Percentiles rank a stretch among this genome's conserved stretches.
phyloP scores from a whole-genome alignment of 1,140 invertebrate species.

The Pachypsylla venusta region DNA sequence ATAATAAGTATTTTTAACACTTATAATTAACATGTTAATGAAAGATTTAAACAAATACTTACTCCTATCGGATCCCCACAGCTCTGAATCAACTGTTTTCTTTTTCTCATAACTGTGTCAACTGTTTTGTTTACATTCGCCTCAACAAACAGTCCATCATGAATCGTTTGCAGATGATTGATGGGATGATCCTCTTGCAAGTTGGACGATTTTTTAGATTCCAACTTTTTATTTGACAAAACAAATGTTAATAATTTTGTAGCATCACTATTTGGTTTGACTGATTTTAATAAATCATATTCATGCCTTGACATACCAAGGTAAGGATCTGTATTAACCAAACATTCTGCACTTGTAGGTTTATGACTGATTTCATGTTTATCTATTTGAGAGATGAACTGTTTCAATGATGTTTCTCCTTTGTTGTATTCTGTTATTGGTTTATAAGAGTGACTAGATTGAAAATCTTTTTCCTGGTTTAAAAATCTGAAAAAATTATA shows the following conservation, averaged over 20 bases:
- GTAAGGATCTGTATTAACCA: neutral
- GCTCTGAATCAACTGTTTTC: slow-evolving; percentile 16
- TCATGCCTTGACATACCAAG: slow-evolving; percentile 17
- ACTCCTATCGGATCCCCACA: slow-evolving; percentile 14
- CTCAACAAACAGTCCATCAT: slow-evolving; percentile 14
- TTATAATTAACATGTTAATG: neutral
- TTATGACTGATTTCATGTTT: neutral
- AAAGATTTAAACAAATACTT: neutral
- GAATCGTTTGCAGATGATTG: slow-evolving; percentile 16
- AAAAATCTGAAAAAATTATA: slow-evolving; percentile 19
- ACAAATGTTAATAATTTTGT: slow-evolving; percentile 21
- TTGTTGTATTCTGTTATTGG: slow-evolving; percentile 13
- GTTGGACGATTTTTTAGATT: neutral
- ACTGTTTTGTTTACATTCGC: slow-evolving; percentile 14
- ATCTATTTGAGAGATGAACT: slow-evolving; percentile 13
- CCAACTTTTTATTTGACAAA: slow-evolving; percentile 11
- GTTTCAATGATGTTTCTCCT: slow-evolving; percentile 15
- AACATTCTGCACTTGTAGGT: neutral
- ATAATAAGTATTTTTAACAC: too few species aligned
- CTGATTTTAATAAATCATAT: slow-evolving; percentile 16
- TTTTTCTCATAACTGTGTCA: slow-evolving; percentile 18
- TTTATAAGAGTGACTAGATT: slow-evolving; percentile 14
- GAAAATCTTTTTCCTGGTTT: slow-evolving; percentile 16
- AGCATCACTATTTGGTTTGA: slow-evolving; percentile 20
- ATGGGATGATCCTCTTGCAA: slow-evolving; percentile 18